Evolutionary conservation across 2,888 invertebrate genomes (phyloP).

Genomic region (Callimorpha dominula): DNA sequence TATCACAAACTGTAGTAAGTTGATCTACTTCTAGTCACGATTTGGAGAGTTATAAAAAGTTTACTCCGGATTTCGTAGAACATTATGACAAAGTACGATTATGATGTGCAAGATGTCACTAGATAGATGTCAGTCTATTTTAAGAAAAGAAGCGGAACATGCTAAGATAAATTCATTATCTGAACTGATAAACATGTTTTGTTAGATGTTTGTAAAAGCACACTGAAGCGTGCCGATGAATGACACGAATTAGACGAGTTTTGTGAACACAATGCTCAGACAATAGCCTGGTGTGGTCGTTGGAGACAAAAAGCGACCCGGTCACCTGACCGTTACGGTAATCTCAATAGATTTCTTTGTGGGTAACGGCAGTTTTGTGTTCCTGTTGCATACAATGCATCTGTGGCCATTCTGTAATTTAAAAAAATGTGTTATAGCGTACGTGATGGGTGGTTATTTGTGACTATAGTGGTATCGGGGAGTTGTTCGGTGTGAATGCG

Average conservation of each 20-base stretch:
- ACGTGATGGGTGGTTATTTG: slow-evolving; percentile 13
- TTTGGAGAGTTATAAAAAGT: slow-evolving; percentile 62
- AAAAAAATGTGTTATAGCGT: slow-evolving; percentile 8
- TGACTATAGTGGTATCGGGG: slow-evolving; percentile 26
- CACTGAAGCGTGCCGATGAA: slow-evolving; percentile 42
- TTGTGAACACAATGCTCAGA: slow-evolving; percentile 39
- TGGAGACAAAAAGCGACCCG: slow-evolving; percentile 69
- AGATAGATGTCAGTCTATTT: slow-evolving; percentile 26
- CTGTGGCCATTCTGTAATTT: slow-evolving; percentile 17
- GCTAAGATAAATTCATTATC: slow-evolving; percentile 36
- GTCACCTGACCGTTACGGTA: slow-evolving; percentile 69
- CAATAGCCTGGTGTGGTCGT: slow-evolving; percentile 60
- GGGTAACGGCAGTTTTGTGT: slow-evolving; percentile 57
- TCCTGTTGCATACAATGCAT: slow-evolving; percentile 37
- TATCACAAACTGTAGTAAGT: slow-evolving; percentile 52
- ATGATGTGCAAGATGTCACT: slow-evolving; percentile 45
- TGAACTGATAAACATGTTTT: slow-evolving; percentile 30
- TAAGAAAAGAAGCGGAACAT: slow-evolving; percentile 21
- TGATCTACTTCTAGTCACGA: slow-evolving; percentile 72
- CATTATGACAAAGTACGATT: slow-evolving; percentile 48
- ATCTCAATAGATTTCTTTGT: slow-evolving; percentile 51
- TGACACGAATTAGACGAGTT: slow-evolving; percentile 43
- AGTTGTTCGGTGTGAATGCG: slow-evolving; percentile 66
- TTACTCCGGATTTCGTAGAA: slow-evolving; percentile 62
- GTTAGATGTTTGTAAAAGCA: slow-evolving; percentile 23